Evolutionary conservation across 2,888 invertebrate genomes (phyloP), one percentile per base, ranked within the genome.

Genomic region (Andricus quercusramuli): DNA sequence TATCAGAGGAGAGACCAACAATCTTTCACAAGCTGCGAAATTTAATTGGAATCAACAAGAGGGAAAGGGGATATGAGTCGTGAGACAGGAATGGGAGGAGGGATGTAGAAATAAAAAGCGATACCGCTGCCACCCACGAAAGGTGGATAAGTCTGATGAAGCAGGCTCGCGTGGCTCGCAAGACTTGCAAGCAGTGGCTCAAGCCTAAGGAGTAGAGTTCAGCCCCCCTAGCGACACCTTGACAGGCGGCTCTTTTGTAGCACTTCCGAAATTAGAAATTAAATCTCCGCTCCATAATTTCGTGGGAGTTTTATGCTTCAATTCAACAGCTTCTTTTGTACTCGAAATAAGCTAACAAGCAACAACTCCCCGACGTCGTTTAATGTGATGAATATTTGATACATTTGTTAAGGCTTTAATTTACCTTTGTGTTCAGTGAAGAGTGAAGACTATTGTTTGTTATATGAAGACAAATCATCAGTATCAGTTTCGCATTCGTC

Each of bases 261-360:
- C 88, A 90, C 90, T 90, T 91, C 88, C 88, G 88, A 90, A 90
- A 90, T 90, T 87, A 85, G 84, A 89, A 90, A 90, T 91, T 90
- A 88, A 90, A 90, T 90, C 87, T 86, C 87, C 78, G 83, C 83
- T 83, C 79, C 80, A 59, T 66, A 22, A 77, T 79, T 83, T 84
- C 86, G 83, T 84, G 84, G 78, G 85, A 85, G 83, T 84, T 85
- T 80, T 83, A 80, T 82, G 81, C 74, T 70, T 70, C 22, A 13
- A 17, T 25, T 68, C n/a, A 47, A 25, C 25, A 47, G 15, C 3
- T 41, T 9, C n/a, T 68, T 64, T 29, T 64, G 15, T 29, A 29
- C 22, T 22, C 22, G 11, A 59, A 59, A 22, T 22, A 22, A 13
- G 59, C 59, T n/a, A 59, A 59, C 29, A 64, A 29, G 62, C 29